These are phyloP conservation scores for Porites lobata DNA, from an alignment of 92 coral and sea anemone genomes.

Conservation along the genomic window DNA sequence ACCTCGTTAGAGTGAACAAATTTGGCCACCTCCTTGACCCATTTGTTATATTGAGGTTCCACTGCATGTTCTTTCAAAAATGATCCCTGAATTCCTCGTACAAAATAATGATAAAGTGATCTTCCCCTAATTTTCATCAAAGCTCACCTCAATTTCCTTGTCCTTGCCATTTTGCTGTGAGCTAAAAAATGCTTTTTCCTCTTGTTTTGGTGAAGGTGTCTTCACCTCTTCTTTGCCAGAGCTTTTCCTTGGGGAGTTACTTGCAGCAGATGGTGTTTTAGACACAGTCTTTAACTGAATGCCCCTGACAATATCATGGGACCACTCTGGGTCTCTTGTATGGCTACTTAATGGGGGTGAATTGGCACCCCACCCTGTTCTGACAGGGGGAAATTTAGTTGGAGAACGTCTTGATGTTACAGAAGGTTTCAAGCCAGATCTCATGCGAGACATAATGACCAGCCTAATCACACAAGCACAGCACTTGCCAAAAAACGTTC, in stretches of 20 bases:
- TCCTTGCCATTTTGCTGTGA: slow-evolving; percentile 41
- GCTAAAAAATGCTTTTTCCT: slow-evolving; percentile 18
- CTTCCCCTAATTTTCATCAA: not conserved
- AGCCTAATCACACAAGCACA: not conserved
- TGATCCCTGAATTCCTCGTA: too few relatives aligned
- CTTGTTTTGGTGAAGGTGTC: slow-evolving; percentile 33
- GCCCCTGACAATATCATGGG: slow-evolving; percentile 82
- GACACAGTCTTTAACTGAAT: slow-evolving; percentile 61
- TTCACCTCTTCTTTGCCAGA: slow-evolving; percentile 23
- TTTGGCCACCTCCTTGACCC: too few relatives aligned
- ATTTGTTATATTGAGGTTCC: too few relatives aligned
- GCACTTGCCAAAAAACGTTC: not conserved
- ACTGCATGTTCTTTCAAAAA: too few relatives aligned
- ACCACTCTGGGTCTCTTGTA: slow-evolving; percentile 63
- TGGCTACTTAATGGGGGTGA: slow-evolving; percentile 52
- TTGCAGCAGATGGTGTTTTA: slow-evolving; percentile 28
- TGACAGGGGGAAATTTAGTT: slow-evolving; percentile 85
- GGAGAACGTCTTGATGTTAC: slow-evolving; percentile 59
- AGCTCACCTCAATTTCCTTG: slow-evolving; percentile 75
- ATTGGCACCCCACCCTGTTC: slow-evolving; percentile 38
- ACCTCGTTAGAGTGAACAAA: too few relatives aligned
- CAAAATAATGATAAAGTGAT: not conserved
- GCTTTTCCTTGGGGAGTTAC: slow-evolving; percentile 6
- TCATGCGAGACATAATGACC: slow-evolving; percentile 76
- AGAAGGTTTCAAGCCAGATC: slow-evolving; percentile 81